phyloP scores from a whole-genome alignment of 2,888 invertebrate genomes.

The Papilio elwesi region DNA sequence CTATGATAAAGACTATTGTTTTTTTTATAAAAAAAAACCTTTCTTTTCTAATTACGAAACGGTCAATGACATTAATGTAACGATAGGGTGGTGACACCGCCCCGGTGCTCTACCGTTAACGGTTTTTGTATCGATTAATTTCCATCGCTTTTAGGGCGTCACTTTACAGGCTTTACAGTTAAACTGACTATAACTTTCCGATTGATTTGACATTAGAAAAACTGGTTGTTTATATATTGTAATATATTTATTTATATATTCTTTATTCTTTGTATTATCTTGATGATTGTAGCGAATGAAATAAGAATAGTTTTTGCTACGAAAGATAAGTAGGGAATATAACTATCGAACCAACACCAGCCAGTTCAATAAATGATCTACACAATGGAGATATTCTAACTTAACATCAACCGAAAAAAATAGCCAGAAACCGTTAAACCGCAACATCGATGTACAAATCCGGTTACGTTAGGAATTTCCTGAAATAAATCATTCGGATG shows the following conservation, averaged over 20 bases:
- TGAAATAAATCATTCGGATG: constrained; percentile 40
- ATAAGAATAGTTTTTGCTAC: too few species aligned
- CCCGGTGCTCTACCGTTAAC: constrained; percentile 41
- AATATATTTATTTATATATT: not conserved
- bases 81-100: constrained; percentile 30
- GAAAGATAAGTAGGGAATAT: too few species aligned
- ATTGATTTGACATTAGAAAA: not conserved
- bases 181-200: not conserved
- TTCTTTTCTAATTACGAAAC: not conserved
- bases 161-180: constrained; percentile 2
- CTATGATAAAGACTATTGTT: too few species aligned
- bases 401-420: constrained; percentile 4
- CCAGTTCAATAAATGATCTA: too few species aligned
- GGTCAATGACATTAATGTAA: constrained; percentile 24
- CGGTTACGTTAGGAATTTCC: constrained; percentile 32
- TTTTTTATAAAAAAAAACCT: not conserved
- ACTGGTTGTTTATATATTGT: not conserved
- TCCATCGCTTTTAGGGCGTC: constrained; percentile 24
- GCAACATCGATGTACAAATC: constrained; percentile 10
- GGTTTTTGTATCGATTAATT: constrained; percentile 44
- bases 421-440: constrained; percentile 22
- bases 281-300: too few species aligned
- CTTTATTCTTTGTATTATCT: not conserved
- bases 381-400: not conserved
- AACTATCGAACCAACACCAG: too few species aligned